Base-by-base conservation (phyloP, 2,797 vertebrate species). In the Lagocephalus sceleratus region DNA sequence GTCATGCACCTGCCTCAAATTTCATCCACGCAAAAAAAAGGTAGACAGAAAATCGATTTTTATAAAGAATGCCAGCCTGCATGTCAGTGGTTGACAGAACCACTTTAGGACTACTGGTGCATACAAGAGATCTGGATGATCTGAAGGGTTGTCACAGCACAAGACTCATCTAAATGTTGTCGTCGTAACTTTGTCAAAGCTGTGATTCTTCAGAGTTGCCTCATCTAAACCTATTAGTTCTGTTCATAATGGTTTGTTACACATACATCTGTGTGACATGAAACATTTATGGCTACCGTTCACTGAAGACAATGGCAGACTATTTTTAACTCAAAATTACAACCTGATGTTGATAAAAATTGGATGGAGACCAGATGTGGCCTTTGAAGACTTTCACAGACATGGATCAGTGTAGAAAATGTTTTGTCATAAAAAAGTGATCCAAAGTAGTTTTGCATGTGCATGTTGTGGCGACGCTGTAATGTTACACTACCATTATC, bases 241-340 rank as follows among this genome's bases (percentile, higher is more conserved):
- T 12, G 9, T 35, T 12, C 1, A 35, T 35, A 35, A 35, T 14
- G 32, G 11, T 35, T 35, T 35, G 32, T 14, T 35, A 35, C 32
- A 35, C 12, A 10, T 35, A 35, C 32, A 35, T 10, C 32, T 35
- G 32, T 12, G 32, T 2, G 32, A 51, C 49, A 54, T 66, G 47
- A 62, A 8, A 29, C 16, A 60, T 71, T 68, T 62, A 74, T 53
- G 16, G 39, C 48, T 43, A 42, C 15, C 1, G 12, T 73, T 17
- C 51, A 63, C 64, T 50, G 61, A 4, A 50, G 48, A 54, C 22
- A 29, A 20, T 50, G 51, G 43, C 58, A 61, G 48, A 20, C 43
- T 63, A 52, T 48, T 53, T 45, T 61, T 38, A 23, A 58, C 51
- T 52, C 29, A 11, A 22, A 54, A 3, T 23, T 38, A 21, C 43